Percentiles rank a stretch among this genome's conserved stretches.
phyloP scores from a whole-genome alignment of 2,113 vertebrate genomes.

The Circaetus gallicus region DNA sequence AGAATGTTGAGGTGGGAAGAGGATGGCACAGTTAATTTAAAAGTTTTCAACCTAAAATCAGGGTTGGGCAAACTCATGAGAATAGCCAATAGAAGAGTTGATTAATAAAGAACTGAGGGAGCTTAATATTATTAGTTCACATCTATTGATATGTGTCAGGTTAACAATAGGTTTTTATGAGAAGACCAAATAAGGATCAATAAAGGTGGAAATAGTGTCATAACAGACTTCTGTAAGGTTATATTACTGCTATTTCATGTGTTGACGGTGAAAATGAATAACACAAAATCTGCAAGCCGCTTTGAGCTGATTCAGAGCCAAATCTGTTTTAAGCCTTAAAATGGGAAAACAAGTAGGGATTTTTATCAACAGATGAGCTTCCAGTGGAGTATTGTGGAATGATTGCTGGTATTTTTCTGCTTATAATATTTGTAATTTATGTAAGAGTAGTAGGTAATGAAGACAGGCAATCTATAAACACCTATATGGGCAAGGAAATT shows the following conservation, averaged over 20 bases:
- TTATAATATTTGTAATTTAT: not conserved
- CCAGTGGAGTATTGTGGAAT: not conserved
- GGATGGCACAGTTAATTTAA: not conserved
- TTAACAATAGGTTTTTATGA: not conserved
- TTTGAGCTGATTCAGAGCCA: not conserved
- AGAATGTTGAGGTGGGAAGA: not conserved
- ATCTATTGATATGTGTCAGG: not conserved
- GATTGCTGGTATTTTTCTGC: not conserved
- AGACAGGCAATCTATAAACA: not conserved
- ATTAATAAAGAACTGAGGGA: not conserved
- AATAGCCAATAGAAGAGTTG: not conserved
- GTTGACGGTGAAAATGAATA: not conserved
- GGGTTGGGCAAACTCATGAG: not conserved
- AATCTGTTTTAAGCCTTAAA: not conserved
- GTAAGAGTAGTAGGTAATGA: not conserved
- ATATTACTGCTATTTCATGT: not conserved
- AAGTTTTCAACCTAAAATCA: not conserved
- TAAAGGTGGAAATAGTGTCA: not conserved
- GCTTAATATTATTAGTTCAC: not conserved
- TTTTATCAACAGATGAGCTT: not conserved
- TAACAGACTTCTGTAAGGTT: not conserved
- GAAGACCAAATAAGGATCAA: not conserved
- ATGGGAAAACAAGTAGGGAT: not conserved
- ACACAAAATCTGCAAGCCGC: not conserved
- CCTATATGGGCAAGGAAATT: not conserved